Percentiles rank a stretch among this genome's conserved stretches.
These are phyloP conservation scores for Trilocha varians DNA, from an alignment of 2,888 invertebrate genomes.

Conservation along the genomic window DNA sequence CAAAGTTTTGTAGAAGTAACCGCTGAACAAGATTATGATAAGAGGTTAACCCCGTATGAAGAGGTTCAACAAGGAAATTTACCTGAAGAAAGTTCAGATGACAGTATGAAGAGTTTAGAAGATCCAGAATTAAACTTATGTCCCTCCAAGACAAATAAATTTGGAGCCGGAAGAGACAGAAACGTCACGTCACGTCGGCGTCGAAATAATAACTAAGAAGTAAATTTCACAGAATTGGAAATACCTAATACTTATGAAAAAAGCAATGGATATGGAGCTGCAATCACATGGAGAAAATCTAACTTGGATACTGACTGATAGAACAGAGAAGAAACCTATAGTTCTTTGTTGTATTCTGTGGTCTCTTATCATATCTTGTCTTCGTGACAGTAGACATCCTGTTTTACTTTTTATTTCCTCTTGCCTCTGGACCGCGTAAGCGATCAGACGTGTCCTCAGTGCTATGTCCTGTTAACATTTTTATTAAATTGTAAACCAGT, in stretches of 20 bases:
- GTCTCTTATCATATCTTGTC: no score
- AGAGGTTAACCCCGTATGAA: constrained; percentile 20
- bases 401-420: no score
- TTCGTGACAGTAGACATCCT: no score
- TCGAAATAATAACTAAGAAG: constrained; percentile 13
- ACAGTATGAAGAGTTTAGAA: no score
- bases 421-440: no score
- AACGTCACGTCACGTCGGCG: constrained; percentile 16
- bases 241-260: constrained; percentile 4
- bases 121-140: constrained; percentile 14
- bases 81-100: constrained; percentile 4
- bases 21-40: constrained; percentile 8
- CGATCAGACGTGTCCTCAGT: no score
- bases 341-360: no score
- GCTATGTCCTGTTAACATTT: no score
- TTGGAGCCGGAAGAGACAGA: constrained; percentile 3
- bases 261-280: constrained; percentile 10
- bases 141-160: constrained; percentile 15
- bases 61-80: constrained; percentile 14
- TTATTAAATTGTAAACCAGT: no score
- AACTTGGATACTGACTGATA: constrained; percentile 8
- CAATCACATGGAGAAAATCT: constrained; percentile 9
- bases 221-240: constrained; percentile 14
- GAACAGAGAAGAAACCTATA: constrained; percentile 3
- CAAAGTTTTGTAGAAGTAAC: constrained; percentile 11